Evolutionary conservation across 2,113 vertebrate genomes (phyloP).

Genomic region (Hyperopisus bebe): DNA sequence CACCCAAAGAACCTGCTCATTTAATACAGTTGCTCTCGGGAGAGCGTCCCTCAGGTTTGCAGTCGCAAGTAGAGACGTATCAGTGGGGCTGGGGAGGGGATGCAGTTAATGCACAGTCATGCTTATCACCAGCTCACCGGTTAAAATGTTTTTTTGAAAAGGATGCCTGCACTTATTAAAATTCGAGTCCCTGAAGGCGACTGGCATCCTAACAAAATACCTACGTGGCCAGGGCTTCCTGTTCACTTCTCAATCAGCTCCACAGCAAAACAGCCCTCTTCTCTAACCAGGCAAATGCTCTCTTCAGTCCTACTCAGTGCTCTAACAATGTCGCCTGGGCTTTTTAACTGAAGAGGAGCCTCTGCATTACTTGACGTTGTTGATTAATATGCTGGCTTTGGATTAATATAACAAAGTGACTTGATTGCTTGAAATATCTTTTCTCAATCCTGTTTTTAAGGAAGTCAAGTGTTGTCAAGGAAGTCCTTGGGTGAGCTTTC

Average conservation of each 20-base stretch:
- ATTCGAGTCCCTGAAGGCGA: background rate
- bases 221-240: background rate
- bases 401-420: background rate
- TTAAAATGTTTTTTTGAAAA: background rate
- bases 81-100: background rate
- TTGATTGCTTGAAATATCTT: background rate
- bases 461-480: background rate
- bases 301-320: background rate
- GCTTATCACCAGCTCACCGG: conserved; percentile 3
- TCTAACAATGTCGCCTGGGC: background rate
- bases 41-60: background rate
- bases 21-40: background rate
- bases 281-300: too few relatives aligned
- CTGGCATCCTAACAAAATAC: background rate
- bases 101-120: conserved; percentile 15
- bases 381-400: conserved; percentile 3
- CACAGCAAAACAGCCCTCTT: background rate
- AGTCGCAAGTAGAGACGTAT: background rate
- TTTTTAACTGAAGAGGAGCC: background rate
- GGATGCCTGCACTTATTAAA: background rate
- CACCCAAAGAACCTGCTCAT: background rate
- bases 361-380: background rate
- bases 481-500: background rate
- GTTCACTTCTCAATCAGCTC: background rate
- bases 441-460: background rate